Evolutionary conservation across 2,888 invertebrate species (phyloP).

Genomic region (Odontocolon sp.): DNA sequence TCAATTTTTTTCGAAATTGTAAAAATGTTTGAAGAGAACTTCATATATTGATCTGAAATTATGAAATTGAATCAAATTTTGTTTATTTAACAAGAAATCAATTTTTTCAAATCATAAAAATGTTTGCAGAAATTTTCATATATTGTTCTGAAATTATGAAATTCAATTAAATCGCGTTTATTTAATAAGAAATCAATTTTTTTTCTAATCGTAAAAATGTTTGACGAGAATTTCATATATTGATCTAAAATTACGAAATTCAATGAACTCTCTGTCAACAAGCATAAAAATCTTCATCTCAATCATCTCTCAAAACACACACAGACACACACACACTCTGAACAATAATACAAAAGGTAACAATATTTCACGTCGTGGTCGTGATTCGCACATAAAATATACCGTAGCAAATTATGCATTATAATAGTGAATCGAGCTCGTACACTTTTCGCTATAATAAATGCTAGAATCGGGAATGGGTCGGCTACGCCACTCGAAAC

Average conservation of each 20-base stretch:
- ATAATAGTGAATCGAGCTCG: constrained; percentile 17
- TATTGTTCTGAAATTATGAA: too few relatives aligned
- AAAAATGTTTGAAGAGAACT: background rate
- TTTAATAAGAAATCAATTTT: too few relatives aligned
- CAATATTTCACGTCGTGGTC: constrained; percentile 52
- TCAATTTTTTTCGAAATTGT: background rate
- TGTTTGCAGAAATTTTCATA: too few relatives aligned
- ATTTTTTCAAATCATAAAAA: background rate
- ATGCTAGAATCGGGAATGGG: constrained; percentile 3
- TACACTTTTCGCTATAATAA: background rate
- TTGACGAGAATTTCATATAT: background rate
- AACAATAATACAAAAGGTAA: constrained; percentile 40
- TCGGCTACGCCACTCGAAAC: constrained; percentile 65
- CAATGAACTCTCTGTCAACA: background rate
- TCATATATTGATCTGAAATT: too few relatives aligned
- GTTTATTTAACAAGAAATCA: background rate
- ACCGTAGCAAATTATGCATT: constrained; percentile 42
- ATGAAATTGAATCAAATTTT: too few relatives aligned
- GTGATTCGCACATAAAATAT: constrained; percentile 46
- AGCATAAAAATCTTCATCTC: constrained; percentile 32
- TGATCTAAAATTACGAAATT: background rate
- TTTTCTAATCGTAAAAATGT: too few relatives aligned
- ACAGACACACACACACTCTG: too few relatives aligned
- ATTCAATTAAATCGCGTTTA: too few relatives aligned
- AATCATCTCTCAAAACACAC: constrained; percentile 43